Conservation (phyloP, 2,113 vertebrate genomes). For the Hemichromis elongatus region DNA sequence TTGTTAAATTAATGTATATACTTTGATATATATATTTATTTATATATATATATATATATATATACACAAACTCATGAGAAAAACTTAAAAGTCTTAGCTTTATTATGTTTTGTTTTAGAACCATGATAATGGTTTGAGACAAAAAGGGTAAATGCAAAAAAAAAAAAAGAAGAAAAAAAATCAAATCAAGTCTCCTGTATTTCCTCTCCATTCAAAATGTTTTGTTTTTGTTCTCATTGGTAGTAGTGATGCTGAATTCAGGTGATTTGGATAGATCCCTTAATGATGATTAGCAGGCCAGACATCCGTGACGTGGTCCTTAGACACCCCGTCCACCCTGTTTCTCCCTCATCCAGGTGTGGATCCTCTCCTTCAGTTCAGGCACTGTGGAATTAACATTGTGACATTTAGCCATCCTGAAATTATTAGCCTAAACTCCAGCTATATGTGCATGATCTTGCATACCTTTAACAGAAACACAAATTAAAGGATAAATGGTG, state of each 20-base stretch:
- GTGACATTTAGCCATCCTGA: not conserved
- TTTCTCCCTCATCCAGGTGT: constrained; percentile 96
- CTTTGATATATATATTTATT: constrained; percentile 63
- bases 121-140: constrained; percentile 64
- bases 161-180: not conserved
- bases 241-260: constrained; percentile 55
- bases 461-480: not conserved
- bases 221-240: constrained; percentile 43
- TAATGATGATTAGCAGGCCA: constrained; percentile 39
- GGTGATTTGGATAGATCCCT: constrained; percentile 59
- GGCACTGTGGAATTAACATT: constrained; percentile 76
- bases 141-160: constrained; percentile 60
- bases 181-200: constrained; percentile 51
- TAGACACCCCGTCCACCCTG: constrained; percentile 79
- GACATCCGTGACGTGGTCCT: constrained; percentile 27
- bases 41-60: constrained; percentile 64
- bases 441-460: not conserved
- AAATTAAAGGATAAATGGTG: not conserved
- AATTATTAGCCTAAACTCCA: not conserved
- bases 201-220: constrained; percentile 19
- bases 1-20: constrained; percentile 73
- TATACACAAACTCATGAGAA: constrained; percentile 72
- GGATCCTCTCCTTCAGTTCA: constrained; percentile 93
- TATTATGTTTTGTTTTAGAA: constrained; percentile 75
- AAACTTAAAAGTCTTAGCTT: constrained; percentile 77